Evolutionary conservation across 2,113 vertebrate species (phyloP).

Genomic region (Dipodomys stephensi): DNA sequence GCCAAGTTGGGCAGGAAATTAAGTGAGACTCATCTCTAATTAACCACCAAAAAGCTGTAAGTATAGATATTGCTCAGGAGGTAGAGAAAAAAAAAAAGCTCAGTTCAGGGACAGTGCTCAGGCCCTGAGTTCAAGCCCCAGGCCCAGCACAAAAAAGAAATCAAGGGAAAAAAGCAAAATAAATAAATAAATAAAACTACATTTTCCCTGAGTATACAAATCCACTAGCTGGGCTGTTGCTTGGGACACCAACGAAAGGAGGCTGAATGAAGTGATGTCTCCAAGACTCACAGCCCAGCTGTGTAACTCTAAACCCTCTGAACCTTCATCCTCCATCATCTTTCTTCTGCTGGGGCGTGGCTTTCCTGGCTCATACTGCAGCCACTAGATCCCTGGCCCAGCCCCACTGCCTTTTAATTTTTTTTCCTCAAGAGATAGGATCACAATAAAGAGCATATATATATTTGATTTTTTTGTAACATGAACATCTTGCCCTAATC

Average conservation of each 20-base stretch:
- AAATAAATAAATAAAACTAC: neutral
- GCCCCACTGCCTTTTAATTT: neutral
- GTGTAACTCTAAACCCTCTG: slow-evolving; percentile 48
- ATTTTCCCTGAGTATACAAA: neutral
- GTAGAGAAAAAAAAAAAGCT: neutral
- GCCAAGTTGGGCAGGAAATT: no score
- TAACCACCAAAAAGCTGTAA: no score
- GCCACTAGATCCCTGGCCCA: neutral
- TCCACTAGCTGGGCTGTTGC: neutral
- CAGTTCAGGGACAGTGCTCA: no score
- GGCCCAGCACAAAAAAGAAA: neutral
- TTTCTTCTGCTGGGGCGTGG: slow-evolving; percentile 61
- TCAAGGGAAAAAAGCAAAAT: neutral
- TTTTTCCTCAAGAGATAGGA: slow-evolving; percentile 17
- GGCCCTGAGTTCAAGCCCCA: no score
- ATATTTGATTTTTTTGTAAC: neutral
- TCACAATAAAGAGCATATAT: slow-evolving; percentile 12
- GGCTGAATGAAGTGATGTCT: neutral
- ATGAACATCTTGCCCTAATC: slow-evolving; percentile 50
- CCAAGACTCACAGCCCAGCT: neutral
- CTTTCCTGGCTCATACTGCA: slow-evolving; percentile 10
- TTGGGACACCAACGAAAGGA: slow-evolving; percentile 20
- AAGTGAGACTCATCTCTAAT: no score
- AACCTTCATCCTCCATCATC: slow-evolving; percentile 56
- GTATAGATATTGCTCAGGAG: no score